phyloP scores from a whole-genome alignment of 2,797 vertebrate genomes.

The Gadopsis bispinosus region DNA sequence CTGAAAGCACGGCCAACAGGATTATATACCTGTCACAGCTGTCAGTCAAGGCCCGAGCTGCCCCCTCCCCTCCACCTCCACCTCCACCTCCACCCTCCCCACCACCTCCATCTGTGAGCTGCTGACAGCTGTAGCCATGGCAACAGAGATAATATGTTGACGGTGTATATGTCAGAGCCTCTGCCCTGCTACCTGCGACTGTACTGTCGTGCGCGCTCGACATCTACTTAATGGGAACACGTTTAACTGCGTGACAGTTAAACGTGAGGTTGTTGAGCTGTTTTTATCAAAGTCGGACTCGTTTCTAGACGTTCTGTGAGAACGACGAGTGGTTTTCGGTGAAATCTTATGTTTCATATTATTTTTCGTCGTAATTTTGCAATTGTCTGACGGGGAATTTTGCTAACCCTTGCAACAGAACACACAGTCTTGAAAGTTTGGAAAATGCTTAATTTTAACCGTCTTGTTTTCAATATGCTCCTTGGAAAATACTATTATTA shows the following conservation, averaged over 20 bases:
- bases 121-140: slow-evolving; percentile 79
- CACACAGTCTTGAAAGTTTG: too few relatives aligned
- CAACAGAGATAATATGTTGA: slow-evolving; percentile 74
- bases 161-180: slow-evolving; percentile 59
- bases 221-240: slow-evolving; percentile 52
- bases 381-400: background rate
- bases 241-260: slow-evolving; percentile 43
- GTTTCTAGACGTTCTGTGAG: background rate
- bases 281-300: background rate
- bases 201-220: slow-evolving; percentile 38
- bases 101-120: slow-evolving; percentile 40
- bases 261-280: slow-evolving; percentile 36
- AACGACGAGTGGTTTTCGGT: background rate
- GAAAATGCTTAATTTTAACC: too few relatives aligned
- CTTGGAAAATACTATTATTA: too few relatives aligned
- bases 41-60: slow-evolving; percentile 71
- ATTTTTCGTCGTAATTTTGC: background rate
- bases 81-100: background rate
- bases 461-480: too few relatives aligned
- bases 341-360: slow-evolving; percentile 11
- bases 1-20: slow-evolving; percentile 51
- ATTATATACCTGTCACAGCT: slow-evolving; percentile 81
- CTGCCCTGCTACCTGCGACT: slow-evolving; percentile 57
- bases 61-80: slow-evolving; percentile 29
- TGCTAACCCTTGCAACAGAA: slow-evolving; percentile 7